phyloP scores from a whole-genome alignment of 2,113 vertebrate species.

The Aptenodytes patagonicus region DNA sequence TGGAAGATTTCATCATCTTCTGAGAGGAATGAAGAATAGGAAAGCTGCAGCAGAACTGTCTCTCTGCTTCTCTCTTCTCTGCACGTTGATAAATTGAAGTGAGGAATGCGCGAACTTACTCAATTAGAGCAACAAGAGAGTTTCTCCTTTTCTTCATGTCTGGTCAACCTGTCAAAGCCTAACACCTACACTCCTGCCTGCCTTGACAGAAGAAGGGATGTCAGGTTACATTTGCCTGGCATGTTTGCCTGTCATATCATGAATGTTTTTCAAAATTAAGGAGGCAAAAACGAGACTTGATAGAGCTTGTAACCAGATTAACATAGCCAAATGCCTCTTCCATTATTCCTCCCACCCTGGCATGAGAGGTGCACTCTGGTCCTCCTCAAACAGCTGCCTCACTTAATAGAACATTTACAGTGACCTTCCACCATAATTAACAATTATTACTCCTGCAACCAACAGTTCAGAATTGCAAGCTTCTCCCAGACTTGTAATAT shows the following conservation, averaged over 20 bases:
- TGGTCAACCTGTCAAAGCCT: neutral
- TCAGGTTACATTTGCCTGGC: neutral
- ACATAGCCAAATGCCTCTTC: neutral
- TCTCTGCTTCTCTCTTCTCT: neutral
- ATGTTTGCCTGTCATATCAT: neutral
- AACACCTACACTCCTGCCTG: neutral
- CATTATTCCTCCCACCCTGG: neutral
- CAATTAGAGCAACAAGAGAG: neutral
- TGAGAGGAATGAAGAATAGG: neutral
- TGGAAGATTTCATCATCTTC: neutral
- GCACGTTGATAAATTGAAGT: neutral
- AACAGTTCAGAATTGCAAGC: neutral
- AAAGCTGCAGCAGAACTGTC: neutral
- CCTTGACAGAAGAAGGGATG: neutral
- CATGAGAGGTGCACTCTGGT: neutral
- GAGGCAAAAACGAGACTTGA: neutral
- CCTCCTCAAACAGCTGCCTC: neutral
- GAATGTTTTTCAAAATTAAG: neutral
- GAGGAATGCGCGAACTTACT: neutral
- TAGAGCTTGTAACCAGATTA: neutral
- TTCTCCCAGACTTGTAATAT: neutral
- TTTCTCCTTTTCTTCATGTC: neutral
- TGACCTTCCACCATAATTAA: neutral
- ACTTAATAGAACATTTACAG: neutral
- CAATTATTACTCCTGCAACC: neutral